Evolutionary conservation across 2,888 invertebrate species (phyloP).

Genomic region (Phalera bucephala): DNA sequence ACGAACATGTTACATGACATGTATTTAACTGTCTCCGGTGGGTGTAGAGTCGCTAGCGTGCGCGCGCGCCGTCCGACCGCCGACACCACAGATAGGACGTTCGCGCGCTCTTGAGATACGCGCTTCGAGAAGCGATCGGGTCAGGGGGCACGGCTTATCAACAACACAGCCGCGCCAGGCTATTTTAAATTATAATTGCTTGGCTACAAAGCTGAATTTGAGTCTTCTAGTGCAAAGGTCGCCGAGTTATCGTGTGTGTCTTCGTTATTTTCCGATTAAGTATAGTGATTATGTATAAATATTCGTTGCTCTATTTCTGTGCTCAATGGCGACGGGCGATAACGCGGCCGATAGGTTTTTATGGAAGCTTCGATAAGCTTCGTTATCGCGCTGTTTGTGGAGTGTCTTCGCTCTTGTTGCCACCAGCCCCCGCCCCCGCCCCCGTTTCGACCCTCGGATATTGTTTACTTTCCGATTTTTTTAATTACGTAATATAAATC

Average conservation of each 20-base stretch:
- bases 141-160: slow-evolving; percentile 54
- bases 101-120: slow-evolving; percentile 49
- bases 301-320: slow-evolving; percentile 47
- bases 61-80: slow-evolving; percentile 17
- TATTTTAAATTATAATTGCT: slow-evolving; percentile 11
- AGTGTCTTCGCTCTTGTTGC: slow-evolving; percentile 1
- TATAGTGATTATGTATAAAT: slow-evolving; percentile 57
- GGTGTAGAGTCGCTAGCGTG: not conserved
- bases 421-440: not conserved
- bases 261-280: slow-evolving; percentile 74
- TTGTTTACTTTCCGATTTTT: no score
- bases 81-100: slow-evolving; percentile 36
- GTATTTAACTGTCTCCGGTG: no score
- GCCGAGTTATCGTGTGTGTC: slow-evolving; percentile 48
- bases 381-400: slow-evolving; percentile 37
- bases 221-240: slow-evolving; percentile 32
- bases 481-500: no score
- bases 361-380: slow-evolving; percentile 40
- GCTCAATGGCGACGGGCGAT: slow-evolving; percentile 29
- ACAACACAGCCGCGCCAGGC: slow-evolving; percentile 1
- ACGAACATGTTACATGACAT: no score
- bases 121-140: slow-evolving; percentile 39
- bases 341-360: slow-evolving; percentile 34
- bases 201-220: slow-evolving; percentile 6
- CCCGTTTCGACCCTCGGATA: not conserved